phyloP scores from a whole-genome alignment of 2,888 invertebrate species.

The Spilarctia lutea region DNA sequence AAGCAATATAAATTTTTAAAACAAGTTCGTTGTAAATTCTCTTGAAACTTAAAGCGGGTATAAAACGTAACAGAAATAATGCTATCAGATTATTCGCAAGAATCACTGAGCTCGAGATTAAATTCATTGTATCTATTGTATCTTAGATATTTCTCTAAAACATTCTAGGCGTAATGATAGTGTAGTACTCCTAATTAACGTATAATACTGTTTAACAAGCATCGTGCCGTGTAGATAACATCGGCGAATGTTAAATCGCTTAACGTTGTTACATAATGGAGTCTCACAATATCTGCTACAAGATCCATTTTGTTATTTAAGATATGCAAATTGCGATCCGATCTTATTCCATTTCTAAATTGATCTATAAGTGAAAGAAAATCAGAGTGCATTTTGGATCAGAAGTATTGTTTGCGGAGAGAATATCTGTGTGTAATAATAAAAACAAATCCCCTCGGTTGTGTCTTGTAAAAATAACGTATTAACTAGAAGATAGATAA shows the following conservation, averaged over 20 bases:
- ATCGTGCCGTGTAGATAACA: conserved; percentile 15
- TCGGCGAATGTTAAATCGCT: conserved; percentile 24
- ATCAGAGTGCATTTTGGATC: conserved; percentile 9
- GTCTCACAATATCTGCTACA: conserved; percentile 20
- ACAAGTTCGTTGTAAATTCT: background rate
- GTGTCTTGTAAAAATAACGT: background rate
- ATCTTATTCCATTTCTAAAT: conserved; percentile 21
- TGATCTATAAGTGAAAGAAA: conserved; percentile 23
- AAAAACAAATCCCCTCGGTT: background rate
- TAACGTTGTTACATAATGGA: conserved; percentile 23
- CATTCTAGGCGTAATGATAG: background rate
- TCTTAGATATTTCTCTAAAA: background rate
- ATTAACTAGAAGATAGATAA: conserved; percentile 6
- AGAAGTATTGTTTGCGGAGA: background rate
- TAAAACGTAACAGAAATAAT: background rate
- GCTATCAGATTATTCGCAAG: conserved; percentile 4
- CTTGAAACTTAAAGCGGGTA: background rate
- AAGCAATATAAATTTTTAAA: background rate
- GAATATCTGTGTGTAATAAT: conserved; percentile 4
- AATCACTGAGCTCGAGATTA: background rate
- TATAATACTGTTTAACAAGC: conserved; percentile 19
- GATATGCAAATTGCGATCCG: conserved; percentile 28
- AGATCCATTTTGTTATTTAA: conserved; percentile 26
- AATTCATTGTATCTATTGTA: conserved; percentile 3
- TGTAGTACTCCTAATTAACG: background rate